Evolutionary conservation across 2,113 vertebrate genomes (phyloP).

Genomic region (Sphyrna mokarran): DNA sequence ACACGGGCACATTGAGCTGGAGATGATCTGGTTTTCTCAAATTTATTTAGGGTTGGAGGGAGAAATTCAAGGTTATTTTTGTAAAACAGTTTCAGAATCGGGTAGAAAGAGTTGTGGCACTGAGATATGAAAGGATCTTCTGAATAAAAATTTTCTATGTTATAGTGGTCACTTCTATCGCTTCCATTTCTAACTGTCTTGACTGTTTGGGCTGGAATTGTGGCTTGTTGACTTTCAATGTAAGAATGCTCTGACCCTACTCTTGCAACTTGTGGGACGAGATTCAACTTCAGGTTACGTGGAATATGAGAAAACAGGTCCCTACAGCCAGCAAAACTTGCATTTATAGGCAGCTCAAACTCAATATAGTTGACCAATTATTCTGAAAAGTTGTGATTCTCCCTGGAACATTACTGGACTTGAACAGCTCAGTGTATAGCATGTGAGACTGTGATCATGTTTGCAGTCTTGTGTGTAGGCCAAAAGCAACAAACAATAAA

Average conservation of each 20-base stretch:
- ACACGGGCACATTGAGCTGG: background rate
- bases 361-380: background rate
- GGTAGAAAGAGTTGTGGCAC: background rate
- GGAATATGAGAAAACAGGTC: background rate
- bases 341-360: background rate
- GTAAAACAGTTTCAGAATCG: background rate
- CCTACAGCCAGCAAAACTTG: background rate
- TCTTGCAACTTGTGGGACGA: background rate
- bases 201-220: background rate
- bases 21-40: background rate
- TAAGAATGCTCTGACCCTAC: background rate
- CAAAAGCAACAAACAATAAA: constrained; percentile 35
- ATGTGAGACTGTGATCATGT: constrained; percentile 33
- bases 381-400: background rate
- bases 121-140: background rate
- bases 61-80: background rate
- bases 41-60: background rate
- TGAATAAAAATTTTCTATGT: background rate
- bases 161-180: no score
- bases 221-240: background rate
- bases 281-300: background rate
- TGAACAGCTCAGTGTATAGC: background rate
- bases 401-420: background rate
- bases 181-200: background rate
- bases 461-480: background rate